Base-by-base conservation (phyloP, 2,888 invertebrate species). In the Gastracanthus pulcherrimus region DNA sequence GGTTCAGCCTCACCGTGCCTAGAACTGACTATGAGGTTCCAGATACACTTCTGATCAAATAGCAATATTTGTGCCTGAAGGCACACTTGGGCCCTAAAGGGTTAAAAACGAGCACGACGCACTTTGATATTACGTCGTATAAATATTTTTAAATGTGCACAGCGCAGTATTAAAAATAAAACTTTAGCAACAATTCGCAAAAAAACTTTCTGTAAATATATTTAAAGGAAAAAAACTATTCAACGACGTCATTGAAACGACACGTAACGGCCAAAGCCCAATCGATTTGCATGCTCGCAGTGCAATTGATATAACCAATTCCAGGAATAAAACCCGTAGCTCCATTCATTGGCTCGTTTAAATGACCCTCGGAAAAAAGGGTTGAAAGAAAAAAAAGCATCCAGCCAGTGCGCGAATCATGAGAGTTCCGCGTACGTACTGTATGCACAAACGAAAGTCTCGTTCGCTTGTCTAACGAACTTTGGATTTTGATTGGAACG, bases 401-500 rank as follows among this genome's bases (percentile, higher is more conserved):
- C 29, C 26, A 67, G 9, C 34, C 48, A 13, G 41, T 29, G 34
- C 51, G 23, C n/a, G 3, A 72, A 62, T 62, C 26, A 34, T 36
- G 41, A 34, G 36, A 13, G n/a, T 36, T 75, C 29, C 16, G 58
- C 13, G 31, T 1, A 9, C 26, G 31, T 58, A 60, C 16, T 5
- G 2, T 7, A 34, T 36, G 76, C 72, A 60, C 45, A 51, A 16
- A 3, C 45, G 31, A n/a, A 31, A 51, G 45, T 31, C 60, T 29
- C 51, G 67, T 84, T 70, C 78, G 69, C 69, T 71, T 80, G 55
- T 38, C 62, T 23, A 60, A 75, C 69, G 66, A 36, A 7, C 38
- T 55, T 36, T 19, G 70, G 69, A 74, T 81, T 75, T 75, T 75
- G 75, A 75, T 75, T 75, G 64, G 75, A 75, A 66, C 34, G 64